Evolutionary conservation across 1,140 invertebrate species (phyloP).

Genomic region (Drosophila biarmipes): DNA sequence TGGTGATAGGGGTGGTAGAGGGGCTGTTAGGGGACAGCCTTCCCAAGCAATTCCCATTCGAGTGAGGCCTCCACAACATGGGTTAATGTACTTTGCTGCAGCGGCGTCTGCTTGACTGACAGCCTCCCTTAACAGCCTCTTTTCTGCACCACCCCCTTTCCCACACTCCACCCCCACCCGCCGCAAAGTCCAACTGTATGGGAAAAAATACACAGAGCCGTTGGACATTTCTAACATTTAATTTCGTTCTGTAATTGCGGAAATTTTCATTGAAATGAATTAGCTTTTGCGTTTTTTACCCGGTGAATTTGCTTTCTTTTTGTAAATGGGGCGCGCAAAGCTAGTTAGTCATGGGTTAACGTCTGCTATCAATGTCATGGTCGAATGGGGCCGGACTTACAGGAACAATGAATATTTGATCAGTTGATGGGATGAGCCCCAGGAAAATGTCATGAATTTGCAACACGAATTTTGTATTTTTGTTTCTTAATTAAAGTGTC

Average conservation of each 20-base stretch:
- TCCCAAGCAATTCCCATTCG: slow-evolving; percentile 51
- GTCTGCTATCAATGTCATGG: slow-evolving; percentile 73
- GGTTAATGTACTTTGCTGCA: slow-evolving; percentile 76
- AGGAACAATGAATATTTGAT: slow-evolving; percentile 28
- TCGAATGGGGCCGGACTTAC: slow-evolving; percentile 16
- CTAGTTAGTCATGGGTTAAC: slow-evolving; percentile 55
- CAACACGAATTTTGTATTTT: background rate
- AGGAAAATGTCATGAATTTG: slow-evolving; percentile 4
- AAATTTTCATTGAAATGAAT: slow-evolving; percentile 82
- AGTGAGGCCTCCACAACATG: slow-evolving; percentile 49
- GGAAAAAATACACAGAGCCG: slow-evolving; percentile 28
- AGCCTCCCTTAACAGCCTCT: slow-evolving; percentile 36
- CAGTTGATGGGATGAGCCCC: background rate
- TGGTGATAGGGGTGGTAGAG: background rate
- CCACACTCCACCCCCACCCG: background rate
- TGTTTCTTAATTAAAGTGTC: too few relatives aligned
- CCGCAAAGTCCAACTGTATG: slow-evolving; percentile 23
- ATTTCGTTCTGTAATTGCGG: slow-evolving; percentile 72
- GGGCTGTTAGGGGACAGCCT: slow-evolving; percentile 25
- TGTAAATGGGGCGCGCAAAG: slow-evolving; percentile 4
- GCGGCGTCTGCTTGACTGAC: slow-evolving; percentile 69
- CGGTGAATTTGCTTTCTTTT: slow-evolving; percentile 33
- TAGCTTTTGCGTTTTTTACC: slow-evolving; percentile 46
- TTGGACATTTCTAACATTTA: slow-evolving; percentile 73
- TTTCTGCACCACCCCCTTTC: background rate